Base-by-base conservation (phyloP, 2,113 vertebrate genomes). In the Pituophis catenifer region DNA sequence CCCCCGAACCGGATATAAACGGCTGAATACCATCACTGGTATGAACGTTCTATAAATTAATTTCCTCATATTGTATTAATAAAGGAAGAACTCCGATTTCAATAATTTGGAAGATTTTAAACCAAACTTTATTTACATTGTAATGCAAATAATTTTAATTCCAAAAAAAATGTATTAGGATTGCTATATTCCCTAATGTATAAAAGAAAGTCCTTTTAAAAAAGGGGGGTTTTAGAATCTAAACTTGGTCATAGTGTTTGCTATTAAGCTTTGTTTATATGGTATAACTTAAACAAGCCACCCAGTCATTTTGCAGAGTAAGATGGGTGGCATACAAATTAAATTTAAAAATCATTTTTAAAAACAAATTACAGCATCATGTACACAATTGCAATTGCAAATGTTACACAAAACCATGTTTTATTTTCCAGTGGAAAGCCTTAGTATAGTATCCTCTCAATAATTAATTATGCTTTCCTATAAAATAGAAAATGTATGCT, bases 221-320 rank as follows among this genome's bases (percentile, higher is more conserved):
- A 44, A 21, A 81, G 1, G 33, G 33, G 13, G 17, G 86, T 86
- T 44, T 8, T 44, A 57, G n/a, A 50, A 23, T 62, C 58, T 48
- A 59, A 26, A 50, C 13, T 17, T 48, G 89, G 89, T 95, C 96
- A 96, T 62, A 81, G 33, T 7, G 19, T 33, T 81, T 38, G n/a
- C n/a, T 75, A 33, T 75, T 19, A 38, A 19, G n/a, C 70, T 75
- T 75, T 38, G 15, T 19, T 38, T 38, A 38, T 38, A 81, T 38
- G 70, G n/a, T 81, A 38, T 38, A 81, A 81, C 13, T 15, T 81
- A 81, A 81, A 38, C 26, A 70, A 70, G 29, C 13, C 5, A 15
- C 29, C 12, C 65, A 70, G 10, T n/a, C 12, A 70, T 70, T 70
- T 70, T 70, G 62, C 5, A 6, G 12, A n/a, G 65, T 70, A 12